Conservation (phyloP, 2,888 invertebrate species). For the Eristalis tenax region DNA sequence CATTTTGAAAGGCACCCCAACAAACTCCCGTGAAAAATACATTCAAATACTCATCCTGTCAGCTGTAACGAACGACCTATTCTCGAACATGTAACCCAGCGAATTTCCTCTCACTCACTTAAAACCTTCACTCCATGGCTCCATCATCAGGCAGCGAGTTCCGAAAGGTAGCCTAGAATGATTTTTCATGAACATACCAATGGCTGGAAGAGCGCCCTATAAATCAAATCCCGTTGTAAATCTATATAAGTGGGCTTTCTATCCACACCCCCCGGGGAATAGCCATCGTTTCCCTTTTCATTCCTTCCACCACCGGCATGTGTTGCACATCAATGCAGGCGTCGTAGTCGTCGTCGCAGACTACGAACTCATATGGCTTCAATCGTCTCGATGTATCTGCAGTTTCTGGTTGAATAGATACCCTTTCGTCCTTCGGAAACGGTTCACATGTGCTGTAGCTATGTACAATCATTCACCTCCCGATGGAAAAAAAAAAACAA, state of each 20-base stretch:
- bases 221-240: conserved; percentile 44
- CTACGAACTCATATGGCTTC: conserved; percentile 27
- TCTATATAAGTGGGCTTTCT: conserved; percentile 15
- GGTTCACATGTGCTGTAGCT: conserved; percentile 11
- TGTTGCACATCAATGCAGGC: conserved; percentile 42
- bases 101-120: not conserved
- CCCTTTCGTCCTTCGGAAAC: conserved; percentile 19
- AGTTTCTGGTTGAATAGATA: conserved; percentile 31
- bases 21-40: not conserved
- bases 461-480: conserved; percentile 24
- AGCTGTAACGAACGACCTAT: not conserved
- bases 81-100: not conserved
- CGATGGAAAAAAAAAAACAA: conserved; percentile 21
- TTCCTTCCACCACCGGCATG: conserved; percentile 24
- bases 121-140: not conserved
- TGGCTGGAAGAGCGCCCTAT: conserved; percentile 9
- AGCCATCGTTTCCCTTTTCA: not conserved
- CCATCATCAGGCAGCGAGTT: not conserved
- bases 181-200: conserved; percentile 27
- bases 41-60: not conserved
- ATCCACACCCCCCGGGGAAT: not conserved
- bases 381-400: conserved; percentile 18
- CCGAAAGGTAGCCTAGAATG: conserved; percentile 15
- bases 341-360: not conserved
- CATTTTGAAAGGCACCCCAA: not conserved